Evolutionary conservation across 2,113 vertebrate genomes (phyloP).

Genomic region (Pongo pygmaeus): DNA sequence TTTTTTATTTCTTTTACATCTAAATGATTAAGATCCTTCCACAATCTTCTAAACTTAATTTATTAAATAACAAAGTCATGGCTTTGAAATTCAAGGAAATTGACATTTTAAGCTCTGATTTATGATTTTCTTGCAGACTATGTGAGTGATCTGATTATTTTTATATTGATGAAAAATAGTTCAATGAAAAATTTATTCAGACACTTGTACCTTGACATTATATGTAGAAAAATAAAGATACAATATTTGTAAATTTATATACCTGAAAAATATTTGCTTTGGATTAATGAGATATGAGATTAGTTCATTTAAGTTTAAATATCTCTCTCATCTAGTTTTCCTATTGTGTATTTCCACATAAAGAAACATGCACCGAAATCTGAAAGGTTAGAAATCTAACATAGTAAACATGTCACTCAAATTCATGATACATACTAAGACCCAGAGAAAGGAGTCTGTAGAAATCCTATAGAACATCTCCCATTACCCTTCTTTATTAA

Average conservation of each 20-base stretch:
- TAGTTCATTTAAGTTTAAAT: neutral
- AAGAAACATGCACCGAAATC: neutral
- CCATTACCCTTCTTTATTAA: neutral
- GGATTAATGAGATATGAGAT: neutral
- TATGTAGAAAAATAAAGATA: neutral
- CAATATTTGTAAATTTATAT: neutral
- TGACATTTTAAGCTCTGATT: neutral
- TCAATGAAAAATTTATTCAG: neutral
- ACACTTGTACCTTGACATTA: neutral
- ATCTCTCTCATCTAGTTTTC: neutral
- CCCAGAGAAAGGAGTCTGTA: neutral
- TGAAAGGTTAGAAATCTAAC: slow-evolving; percentile 49
- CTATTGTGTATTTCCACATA: neutral
- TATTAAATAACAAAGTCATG: neutral
- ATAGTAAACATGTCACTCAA: slow-evolving; percentile 20
- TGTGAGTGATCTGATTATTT: neutral
- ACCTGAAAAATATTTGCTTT: neutral
- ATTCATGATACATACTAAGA: neutral
- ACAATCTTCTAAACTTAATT: neutral
- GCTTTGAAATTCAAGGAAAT: slow-evolving; percentile 13
- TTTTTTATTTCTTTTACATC: neutral
- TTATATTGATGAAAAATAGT: neutral
- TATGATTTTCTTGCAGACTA: neutral
- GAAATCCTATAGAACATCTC: neutral
- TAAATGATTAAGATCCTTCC: neutral